These are phyloP conservation scores for Hermaeophaga mercurialis DNA, from an alignment of 2,888 invertebrate genomes.

Conservation along the genomic window DNA sequence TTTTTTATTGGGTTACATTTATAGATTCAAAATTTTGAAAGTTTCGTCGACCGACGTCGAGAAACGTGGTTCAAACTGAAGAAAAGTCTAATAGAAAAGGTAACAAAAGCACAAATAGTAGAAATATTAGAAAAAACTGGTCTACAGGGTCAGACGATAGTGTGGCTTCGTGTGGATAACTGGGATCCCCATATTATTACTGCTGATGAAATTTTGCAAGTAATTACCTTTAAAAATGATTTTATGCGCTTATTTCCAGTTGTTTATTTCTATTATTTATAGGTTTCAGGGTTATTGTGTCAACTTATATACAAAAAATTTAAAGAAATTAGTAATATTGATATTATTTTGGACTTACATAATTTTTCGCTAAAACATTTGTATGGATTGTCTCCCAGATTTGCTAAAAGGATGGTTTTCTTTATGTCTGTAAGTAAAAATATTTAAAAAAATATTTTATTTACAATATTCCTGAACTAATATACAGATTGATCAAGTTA, in stretches of 20 bases:
- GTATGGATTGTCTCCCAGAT: slow-evolving; percentile 34
- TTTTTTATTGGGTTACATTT: too few relatives aligned
- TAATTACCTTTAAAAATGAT: too few relatives aligned
- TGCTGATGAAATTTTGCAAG: slow-evolving; percentile 37
- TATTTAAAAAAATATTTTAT: too few relatives aligned
- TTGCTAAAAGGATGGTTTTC: slow-evolving; percentile 37
- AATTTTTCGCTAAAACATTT: slow-evolving; percentile 35
- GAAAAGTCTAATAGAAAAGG: slow-evolving; percentile 20
- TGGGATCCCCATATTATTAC: slow-evolving; percentile 33
- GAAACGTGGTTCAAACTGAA: slow-evolving; percentile 30
- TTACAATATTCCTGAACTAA: too few relatives aligned
- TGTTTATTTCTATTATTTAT: not conserved
- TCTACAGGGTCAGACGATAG: slow-evolving; percentile 28
- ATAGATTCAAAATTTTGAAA: slow-evolving; percentile 32
- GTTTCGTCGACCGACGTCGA: slow-evolving; percentile 30
- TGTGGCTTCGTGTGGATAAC: slow-evolving; percentile 35
- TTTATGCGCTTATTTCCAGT: too few relatives aligned
- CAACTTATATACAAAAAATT: slow-evolving; percentile 29
- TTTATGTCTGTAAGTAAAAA: slow-evolving; percentile 35
- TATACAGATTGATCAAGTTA: too few relatives aligned
- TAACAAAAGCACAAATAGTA: slow-evolving; percentile 30
- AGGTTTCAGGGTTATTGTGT: slow-evolving; percentile 36
- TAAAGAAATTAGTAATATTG: slow-evolving; percentile 27
- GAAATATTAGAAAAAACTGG: slow-evolving; percentile 32
- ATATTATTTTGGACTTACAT: slow-evolving; percentile 34